A percentile compares a stretch with the other conserved stretches of the same genome.
phyloP scores from a whole-genome alignment of 1,140 invertebrate species.

The Magallana gigas region DNA sequence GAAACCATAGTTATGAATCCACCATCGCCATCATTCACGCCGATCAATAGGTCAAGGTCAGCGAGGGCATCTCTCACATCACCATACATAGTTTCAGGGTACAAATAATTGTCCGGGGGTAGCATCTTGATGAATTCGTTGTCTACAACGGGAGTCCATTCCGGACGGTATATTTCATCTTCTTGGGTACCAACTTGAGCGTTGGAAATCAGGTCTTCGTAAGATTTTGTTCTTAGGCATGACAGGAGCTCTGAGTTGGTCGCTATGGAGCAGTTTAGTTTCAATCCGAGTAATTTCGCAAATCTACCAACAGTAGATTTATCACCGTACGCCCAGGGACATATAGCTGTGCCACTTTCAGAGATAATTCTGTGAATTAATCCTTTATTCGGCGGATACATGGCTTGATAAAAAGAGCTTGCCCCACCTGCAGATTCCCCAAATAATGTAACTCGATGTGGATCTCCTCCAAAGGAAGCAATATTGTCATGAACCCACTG shows the following conservation, averaged over 20 bases:
- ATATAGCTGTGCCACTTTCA: conserved; percentile 56
- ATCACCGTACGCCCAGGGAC: conserved; percentile 46
- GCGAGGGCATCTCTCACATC: conserved; percentile 37
- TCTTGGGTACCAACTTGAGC: conserved; percentile 40
- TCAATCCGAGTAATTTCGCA: conserved; percentile 25
- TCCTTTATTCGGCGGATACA: conserved; percentile 57
- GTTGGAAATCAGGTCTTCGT: conserved; percentile 42
- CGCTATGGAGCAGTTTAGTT: conserved; percentile 34
- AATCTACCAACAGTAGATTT: conserved; percentile 25
- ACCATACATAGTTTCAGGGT: not conserved
- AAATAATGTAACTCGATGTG: conserved; percentile 63
- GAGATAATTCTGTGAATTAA: conserved; percentile 56
- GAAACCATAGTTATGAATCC: conserved; percentile 40
- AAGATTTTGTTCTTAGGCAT: conserved; percentile 43
- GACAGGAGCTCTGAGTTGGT: not conserved
- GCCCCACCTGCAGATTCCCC: conserved; percentile 67
- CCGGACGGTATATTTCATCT: conserved; percentile 45
- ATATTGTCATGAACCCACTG: conserved; percentile 65
- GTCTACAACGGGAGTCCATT: conserved; percentile 48
- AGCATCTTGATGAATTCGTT: conserved; percentile 46
- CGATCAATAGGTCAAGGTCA: conserved; percentile 52
- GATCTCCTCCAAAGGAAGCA: conserved; percentile 62
- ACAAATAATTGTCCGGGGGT: conserved; percentile 28
- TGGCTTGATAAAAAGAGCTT: conserved; percentile 58
- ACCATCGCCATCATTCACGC: conserved; percentile 47